phyloP scores from a whole-genome alignment of 1,140 invertebrate genomes.

The Thaumetopoea pityocampa region DNA sequence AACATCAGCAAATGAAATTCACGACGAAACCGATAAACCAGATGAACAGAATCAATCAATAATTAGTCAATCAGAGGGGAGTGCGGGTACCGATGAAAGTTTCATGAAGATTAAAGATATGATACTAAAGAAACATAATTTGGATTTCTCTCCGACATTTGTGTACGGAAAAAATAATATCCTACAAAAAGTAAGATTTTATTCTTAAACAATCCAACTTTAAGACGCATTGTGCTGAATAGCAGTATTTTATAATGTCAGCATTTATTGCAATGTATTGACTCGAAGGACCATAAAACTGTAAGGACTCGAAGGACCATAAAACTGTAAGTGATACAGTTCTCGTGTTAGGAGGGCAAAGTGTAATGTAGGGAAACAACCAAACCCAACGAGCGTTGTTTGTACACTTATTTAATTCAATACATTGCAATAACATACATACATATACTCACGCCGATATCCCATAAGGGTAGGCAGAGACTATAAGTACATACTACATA shows the following conservation, averaged over 20 bases:
- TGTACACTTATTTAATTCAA: too few relatives aligned
- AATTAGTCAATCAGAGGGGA: conserved; percentile 27
- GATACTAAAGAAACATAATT: conserved; percentile 48
- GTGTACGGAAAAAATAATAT: conserved; percentile 43
- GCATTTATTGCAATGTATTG: background rate
- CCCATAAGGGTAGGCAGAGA: too few relatives aligned
- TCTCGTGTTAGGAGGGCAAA: too few relatives aligned
- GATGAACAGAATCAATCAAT: conserved; percentile 17
- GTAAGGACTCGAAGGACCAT: background rate
- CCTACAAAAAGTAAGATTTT: conserved; percentile 11
- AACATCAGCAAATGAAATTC: conserved; percentile 12
- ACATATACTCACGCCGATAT: too few relatives aligned
- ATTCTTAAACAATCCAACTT: too few relatives aligned
- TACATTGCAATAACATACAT: too few relatives aligned
- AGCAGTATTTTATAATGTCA: too few relatives aligned
- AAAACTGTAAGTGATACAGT: too few relatives aligned
- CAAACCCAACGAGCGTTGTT: too few relatives aligned
- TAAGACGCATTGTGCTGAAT: too few relatives aligned
- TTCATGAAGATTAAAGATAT: conserved; percentile 44
- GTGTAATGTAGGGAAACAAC: too few relatives aligned
- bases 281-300: background rate
- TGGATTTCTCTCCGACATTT: conserved; percentile 57
- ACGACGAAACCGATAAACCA: conserved; percentile 16
- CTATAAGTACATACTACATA: too few relatives aligned
- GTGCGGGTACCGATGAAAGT: conserved; percentile 34